A percentile compares a stretch with the other conserved stretches of the same genome.
These are phyloP conservation scores for Ctenochaetus hawaiiensis DNA, from an alignment of 2,797 vertebrate genomes.

Conservation along the genomic window DNA sequence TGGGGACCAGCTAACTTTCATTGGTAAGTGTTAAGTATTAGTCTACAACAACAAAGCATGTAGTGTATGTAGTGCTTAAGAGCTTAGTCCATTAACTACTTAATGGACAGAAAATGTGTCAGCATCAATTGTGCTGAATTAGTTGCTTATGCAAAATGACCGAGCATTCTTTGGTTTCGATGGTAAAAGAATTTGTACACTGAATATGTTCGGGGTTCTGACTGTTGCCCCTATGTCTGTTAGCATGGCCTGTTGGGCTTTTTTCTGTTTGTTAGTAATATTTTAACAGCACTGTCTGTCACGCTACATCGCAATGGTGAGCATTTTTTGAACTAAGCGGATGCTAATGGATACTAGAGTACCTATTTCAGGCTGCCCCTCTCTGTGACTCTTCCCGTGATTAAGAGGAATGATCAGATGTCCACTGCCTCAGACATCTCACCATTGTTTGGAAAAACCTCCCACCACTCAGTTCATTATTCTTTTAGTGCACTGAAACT, in stretches of 20 bases:
- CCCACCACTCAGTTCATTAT: slow-evolving; percentile 67
- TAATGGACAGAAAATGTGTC: no score
- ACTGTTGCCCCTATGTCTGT: neutral
- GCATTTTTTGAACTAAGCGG: slow-evolving; percentile 35
- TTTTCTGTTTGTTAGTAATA: neutral
- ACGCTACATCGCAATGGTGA: slow-evolving; percentile 18
- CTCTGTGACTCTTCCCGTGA: slow-evolving; percentile 23
- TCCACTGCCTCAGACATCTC: slow-evolving; percentile 44
- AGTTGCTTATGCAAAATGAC: no score
- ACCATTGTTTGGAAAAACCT: slow-evolving; percentile 61
- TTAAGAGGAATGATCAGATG: slow-evolving; percentile 56
- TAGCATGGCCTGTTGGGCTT: neutral
- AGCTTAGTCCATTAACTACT: no score
- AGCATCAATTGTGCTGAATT: no score
- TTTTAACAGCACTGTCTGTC: neutral
- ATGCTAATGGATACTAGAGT: slow-evolving; percentile 46
- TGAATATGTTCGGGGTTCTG: neutral
- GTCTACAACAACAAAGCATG: no score
- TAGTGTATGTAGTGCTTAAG: no score
- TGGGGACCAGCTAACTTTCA: no score
- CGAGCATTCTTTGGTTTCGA: no score
- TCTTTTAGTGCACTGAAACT: slow-evolving; percentile 50
- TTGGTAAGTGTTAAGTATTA: no score
- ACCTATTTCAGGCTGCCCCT: slow-evolving; percentile 25
- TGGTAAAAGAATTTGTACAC: neutral